These are phyloP conservation scores for Dasysyrphus albostriatus DNA, from an alignment of 2,888 invertebrate genomes.

Conservation along the genomic window DNA sequence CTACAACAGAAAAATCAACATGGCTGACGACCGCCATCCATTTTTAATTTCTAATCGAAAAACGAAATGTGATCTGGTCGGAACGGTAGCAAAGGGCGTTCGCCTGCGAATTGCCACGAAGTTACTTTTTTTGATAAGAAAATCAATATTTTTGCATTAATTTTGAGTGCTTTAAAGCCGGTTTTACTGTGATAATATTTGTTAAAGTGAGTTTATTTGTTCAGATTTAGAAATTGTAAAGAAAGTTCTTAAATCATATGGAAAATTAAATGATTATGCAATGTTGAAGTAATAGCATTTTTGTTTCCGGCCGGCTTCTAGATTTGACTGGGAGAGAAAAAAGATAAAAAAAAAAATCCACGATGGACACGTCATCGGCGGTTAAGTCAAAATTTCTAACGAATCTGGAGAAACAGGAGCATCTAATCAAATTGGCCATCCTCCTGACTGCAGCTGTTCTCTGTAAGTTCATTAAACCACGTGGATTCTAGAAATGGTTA, in stretches of 20 bases:
- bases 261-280: constrained; percentile 38
- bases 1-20: constrained; percentile 19
- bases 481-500: background rate
- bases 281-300: background rate
- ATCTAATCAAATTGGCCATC: constrained; percentile 91
- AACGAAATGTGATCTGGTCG: constrained; percentile 68
- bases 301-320: constrained; percentile 51
- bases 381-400: constrained; percentile 80
- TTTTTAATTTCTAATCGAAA: constrained; percentile 70
- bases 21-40: constrained; percentile 60
- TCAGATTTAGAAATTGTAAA: background rate
- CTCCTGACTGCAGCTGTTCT: constrained; percentile 95
- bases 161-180: constrained; percentile 61
- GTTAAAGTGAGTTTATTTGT: constrained; percentile 23
- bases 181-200: constrained; percentile 60
- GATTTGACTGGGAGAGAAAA: background rate
- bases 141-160: constrained; percentile 35
- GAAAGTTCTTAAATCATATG: background rate
- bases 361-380: constrained; percentile 77
- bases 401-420: constrained; percentile 92
- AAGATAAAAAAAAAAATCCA: background rate
- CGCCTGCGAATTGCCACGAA: constrained; percentile 73
- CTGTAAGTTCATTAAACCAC: constrained; percentile 88
- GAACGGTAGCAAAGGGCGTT: constrained; percentile 73
- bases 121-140: constrained; percentile 45